A percentile compares a stretch with the other conserved stretches of the same genome.
Evolutionary conservation across 1,140 invertebrate species (phyloP).

Genomic region (Batillaria attramentaria): DNA sequence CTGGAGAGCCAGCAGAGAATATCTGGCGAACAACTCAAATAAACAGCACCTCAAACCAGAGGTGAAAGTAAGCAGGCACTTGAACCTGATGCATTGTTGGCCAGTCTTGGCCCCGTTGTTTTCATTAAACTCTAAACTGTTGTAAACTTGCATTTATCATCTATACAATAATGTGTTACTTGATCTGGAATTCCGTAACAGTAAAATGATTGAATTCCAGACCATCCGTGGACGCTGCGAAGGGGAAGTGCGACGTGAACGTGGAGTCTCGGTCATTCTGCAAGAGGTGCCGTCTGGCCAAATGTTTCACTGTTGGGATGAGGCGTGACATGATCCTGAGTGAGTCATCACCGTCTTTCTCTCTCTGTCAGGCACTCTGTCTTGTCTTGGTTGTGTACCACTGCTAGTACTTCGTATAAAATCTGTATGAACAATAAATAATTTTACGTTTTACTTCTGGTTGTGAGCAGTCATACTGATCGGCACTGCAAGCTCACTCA

Average conservation of each 20-base stretch:
- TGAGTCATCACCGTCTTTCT: slow-evolving; percentile 71
- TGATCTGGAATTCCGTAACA: neutral
- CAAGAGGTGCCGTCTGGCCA: slow-evolving; percentile 93
- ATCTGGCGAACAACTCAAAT: too few relatives aligned
- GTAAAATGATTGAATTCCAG: slow-evolving; percentile 43
- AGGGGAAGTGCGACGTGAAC: slow-evolving; percentile 88
- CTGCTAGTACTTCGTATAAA: too few relatives aligned
- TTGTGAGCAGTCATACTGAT: too few relatives aligned
- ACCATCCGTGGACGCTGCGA: slow-evolving; percentile 66
- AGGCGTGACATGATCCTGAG: slow-evolving; percentile 97
- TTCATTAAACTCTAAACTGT: neutral
- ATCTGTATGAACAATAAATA: too few relatives aligned
- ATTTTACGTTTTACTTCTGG: too few relatives aligned
- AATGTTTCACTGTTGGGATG: slow-evolving; percentile 94
- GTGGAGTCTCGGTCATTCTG: slow-evolving; percentile 93
- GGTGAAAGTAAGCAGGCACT: too few relatives aligned
- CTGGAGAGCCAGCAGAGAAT: too few relatives aligned
- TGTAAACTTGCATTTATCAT: neutral
- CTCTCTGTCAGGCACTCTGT: neutral
- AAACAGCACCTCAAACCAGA: too few relatives aligned
- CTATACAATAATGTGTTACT: neutral
- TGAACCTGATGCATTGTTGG: slow-evolving; percentile 16
- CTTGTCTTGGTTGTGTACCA: too few relatives aligned
- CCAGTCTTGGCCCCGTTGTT: neutral
- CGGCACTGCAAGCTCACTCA: too few relatives aligned